Evolutionary conservation across 1,140 invertebrate species (phyloP), one percentile per base, ranked within the genome.

Genomic region (Lucilia sericata): DNA sequence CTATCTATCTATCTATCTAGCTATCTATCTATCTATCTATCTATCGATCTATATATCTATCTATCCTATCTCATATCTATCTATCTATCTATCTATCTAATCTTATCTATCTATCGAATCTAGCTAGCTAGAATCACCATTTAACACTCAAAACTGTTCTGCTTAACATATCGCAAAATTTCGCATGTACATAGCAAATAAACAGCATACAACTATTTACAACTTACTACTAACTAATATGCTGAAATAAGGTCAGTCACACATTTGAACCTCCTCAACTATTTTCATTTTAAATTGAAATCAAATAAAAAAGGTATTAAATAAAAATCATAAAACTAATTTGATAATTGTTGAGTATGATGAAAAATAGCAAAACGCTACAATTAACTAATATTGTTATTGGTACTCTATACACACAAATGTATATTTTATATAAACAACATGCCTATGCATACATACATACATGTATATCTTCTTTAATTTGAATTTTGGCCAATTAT

Each of bases 261-360:
- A 70, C 19, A 70, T 70, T 70, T 70, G 65, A 70, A 70, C 65
- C 65, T 70, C n/a, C 21, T 25, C 8, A 12, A 12, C 51, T 8
- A 14, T 60, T 60, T n/a, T 60, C 55, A 60, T 70, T 70, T 21
- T 21, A 21, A 70, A 70, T 70, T 70, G n/a, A 70, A 70, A 70
- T 70, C n/a, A 21, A 19, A 70, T 70, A 12, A 70, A 70, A 70
- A 70, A 70, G 65, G 65, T 70, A 70, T 70, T 4, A 21, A 70
- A 30, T 30, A 30, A 70, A 70, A 60, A 70, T 70, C 65, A 70
- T 70, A 70, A 21, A n/a, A 70, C 65, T 70, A 70, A 70, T 70
- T 70, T 21, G 10, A 70, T 70, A 70, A 70, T 70, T 70, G 65
- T 70, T 21, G n/a, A 70, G 65, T 70, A 25, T 19, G 2, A 5